A percentile compares a stretch with the other conserved stretches of the same genome.
These are phyloP conservation scores for Drosophila affinis DNA, from an alignment of 2,888 invertebrate genomes.

Conservation along the genomic window DNA sequence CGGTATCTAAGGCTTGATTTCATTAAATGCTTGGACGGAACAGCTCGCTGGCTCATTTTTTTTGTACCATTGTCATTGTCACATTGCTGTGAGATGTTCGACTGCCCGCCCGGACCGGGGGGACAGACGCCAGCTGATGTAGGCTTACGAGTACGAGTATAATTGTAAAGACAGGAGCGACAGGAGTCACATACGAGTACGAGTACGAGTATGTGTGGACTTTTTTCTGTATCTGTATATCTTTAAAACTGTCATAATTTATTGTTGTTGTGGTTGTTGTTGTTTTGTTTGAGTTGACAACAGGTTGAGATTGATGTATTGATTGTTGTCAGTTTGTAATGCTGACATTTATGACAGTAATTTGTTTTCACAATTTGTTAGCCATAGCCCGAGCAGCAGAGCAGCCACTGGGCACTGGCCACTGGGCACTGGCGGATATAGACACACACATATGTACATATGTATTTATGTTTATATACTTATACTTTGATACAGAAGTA, in stretches of 20 bases:
- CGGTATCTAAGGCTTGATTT: slow-evolving; percentile 56
- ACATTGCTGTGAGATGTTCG: slow-evolving; percentile 62
- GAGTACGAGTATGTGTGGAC: slow-evolving; percentile 1
- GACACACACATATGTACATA: slow-evolving; percentile 2
- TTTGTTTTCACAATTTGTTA: slow-evolving; percentile 76
- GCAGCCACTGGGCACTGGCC: too few relatives aligned
- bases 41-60: neutral
- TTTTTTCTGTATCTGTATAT: slow-evolving; percentile 45
- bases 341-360: slow-evolving; percentile 77
- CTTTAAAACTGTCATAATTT: slow-evolving; percentile 75
- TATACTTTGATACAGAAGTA: neutral
- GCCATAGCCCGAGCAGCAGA: slow-evolving; percentile 24
- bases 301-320: slow-evolving; percentile 71
- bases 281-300: slow-evolving; percentile 54
- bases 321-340: slow-evolving; percentile 74
- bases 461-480: slow-evolving; percentile 1
- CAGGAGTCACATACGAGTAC: slow-evolving; percentile 8
- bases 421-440: slow-evolving; percentile 11
- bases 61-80: slow-evolving; percentile 45
- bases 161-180: slow-evolving; percentile 24
- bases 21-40: slow-evolving; percentile 59
- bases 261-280: slow-evolving; percentile 41
- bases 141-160: slow-evolving; percentile 67
- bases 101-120: neutral
- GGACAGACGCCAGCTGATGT: slow-evolving; percentile 56